phyloP scores from a whole-genome alignment of 2,888 invertebrate species.

The Pheosia tremula region DNA sequence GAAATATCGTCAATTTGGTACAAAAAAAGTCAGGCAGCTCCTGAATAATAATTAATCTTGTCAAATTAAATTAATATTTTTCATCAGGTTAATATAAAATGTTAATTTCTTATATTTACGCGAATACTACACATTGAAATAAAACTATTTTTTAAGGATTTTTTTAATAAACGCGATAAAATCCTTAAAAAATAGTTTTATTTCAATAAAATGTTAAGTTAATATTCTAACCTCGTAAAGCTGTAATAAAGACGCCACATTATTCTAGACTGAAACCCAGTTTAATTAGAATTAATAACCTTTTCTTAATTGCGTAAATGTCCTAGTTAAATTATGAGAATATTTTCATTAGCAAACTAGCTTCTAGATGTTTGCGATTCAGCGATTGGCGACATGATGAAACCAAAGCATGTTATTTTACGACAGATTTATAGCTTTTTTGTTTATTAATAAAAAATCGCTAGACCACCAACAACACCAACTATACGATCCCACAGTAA shows the following conservation, averaged over 20 bases:
- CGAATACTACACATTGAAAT: too few species aligned
- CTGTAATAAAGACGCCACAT: background rate
- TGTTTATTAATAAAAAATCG: too few species aligned
- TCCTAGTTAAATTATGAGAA: background rate
- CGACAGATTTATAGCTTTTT: background rate
- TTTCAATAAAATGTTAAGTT: slow-evolving; percentile 3
- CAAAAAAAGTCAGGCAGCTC: background rate
- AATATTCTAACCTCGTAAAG: slow-evolving; percentile 1
- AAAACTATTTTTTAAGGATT: too few species aligned
- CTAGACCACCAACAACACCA: too few species aligned
- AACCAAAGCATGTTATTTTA: background rate
- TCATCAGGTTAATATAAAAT: background rate
- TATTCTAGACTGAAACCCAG: background rate
- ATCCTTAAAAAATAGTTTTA: too few species aligned
- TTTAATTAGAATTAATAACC: slow-evolving; percentile 1
- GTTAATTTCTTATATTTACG: too few species aligned
- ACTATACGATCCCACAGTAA: too few species aligned
- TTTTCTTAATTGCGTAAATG: background rate
- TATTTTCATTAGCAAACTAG: background rate
- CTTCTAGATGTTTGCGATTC: background rate
- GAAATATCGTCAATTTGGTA: background rate
- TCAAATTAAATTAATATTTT: background rate
- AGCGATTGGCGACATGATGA: background rate
- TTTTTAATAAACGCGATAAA: too few species aligned
- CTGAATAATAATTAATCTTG: background rate